Evolutionary conservation across 2,113 vertebrate species (phyloP), one percentile per base, ranked within the genome.

Genomic region (Todiramphus chloris): DNA sequence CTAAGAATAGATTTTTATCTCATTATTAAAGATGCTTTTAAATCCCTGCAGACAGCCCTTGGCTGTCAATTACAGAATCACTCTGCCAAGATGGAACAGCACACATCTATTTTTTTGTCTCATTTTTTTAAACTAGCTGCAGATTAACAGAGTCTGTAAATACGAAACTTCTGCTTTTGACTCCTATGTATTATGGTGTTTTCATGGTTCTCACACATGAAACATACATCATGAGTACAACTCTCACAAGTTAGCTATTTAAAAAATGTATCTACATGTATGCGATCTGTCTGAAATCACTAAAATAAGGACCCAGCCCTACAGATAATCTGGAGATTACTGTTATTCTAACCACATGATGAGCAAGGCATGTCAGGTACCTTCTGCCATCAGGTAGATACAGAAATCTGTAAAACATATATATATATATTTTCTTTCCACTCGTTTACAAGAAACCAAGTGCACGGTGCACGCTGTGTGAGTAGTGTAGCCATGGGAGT

Each of bases 391-490:
- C 60, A 16, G 37, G 39, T 13, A 60, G 58, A 51, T 8, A 35
- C 2, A 58, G 28, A 35, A 46, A 64, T 53, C 73, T 39, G 31
- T 44, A 55, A 37, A 37, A 48, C 12, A 24, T 4, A 46, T 2
- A 7, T 4, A 46, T 2, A 7, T 13, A 24, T 5, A 11, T 15
- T 33, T 69, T 44, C 30, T 30, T 23, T 37, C 67, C 23, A 8
- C 20, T 66, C 1, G 0, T 30, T 66, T 55, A 10, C 35, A 41
- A 59, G 28, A 63, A 33, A 23, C 24, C 43, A 64, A 53, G 50
- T 1, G 6, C 39, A 16, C 8, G 19, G 39, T 5, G 43, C 62
- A n/a, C 0, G 4, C 37, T 35, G 59, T 1, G 4, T 0, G 18
- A 59, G 48, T 2, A 37, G 59, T 4, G 70, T 6, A 41, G 46